Conservation (phyloP, 2,797 vertebrate species). For the Chaetophractus vellerosus region DNA sequence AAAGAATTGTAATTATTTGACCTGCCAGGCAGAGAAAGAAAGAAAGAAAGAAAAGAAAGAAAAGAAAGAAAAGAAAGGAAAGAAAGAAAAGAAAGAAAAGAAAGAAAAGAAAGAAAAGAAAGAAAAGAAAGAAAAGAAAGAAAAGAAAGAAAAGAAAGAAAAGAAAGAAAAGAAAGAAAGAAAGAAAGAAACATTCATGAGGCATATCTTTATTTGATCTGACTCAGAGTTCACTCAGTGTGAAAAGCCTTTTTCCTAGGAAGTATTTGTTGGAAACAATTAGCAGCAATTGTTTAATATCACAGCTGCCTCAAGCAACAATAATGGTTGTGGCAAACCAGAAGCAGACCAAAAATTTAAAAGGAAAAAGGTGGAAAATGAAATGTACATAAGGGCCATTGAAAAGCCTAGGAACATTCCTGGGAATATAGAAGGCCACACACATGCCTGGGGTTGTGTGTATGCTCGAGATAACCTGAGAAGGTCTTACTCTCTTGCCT, state of each 20-base stretch:
- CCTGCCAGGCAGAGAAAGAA: too few relatives aligned
- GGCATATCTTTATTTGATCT: constrained; percentile 23
- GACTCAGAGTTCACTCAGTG: neutral
- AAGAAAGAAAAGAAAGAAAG: too few relatives aligned
- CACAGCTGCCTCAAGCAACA: neutral
- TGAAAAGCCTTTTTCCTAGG: neutral
- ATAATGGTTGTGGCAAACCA: neutral
- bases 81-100: too few relatives aligned
- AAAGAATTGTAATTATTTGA: neutral
- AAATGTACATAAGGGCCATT: neutral
- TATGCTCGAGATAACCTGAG: neutral
- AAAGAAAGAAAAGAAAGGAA: too few relatives aligned
- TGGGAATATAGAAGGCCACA: neutral
- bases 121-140: too few relatives aligned
- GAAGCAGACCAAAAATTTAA: neutral
- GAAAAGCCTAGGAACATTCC: neutral
- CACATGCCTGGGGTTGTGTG: neutral
- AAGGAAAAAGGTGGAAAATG: neutral
- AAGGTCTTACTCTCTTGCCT: neutral
- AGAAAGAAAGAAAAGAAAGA: too few relatives aligned
- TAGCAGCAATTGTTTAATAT: neutral
- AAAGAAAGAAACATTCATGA: neutral
- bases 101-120: too few relatives aligned
- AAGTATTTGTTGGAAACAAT: neutral
- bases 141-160: too few relatives aligned